phyloP scores from a whole-genome alignment of 2,113 vertebrate genomes.

The Aleadryas rufinucha region DNA sequence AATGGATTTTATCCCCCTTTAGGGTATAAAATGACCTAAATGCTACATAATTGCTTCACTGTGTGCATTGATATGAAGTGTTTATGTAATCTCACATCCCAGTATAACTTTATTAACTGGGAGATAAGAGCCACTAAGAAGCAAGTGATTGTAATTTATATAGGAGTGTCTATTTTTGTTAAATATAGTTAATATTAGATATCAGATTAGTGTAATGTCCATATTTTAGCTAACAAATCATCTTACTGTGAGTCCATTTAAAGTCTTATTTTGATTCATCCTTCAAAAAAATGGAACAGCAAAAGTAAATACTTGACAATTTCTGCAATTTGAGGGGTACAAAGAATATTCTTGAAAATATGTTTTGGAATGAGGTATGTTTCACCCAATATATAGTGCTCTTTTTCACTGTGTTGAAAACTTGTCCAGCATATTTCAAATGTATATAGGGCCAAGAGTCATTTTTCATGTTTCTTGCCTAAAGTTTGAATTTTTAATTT shows the following conservation, averaged over 20 bases:
- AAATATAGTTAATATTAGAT: not conserved
- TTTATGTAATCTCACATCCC: not conserved
- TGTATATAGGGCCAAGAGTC: rapidly evolving
- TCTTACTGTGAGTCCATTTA: not conserved
- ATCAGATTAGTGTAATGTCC: not conserved
- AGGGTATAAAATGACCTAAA: not conserved
- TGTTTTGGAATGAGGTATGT: not conserved
- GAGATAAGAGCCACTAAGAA: not conserved
- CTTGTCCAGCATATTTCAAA: not conserved
- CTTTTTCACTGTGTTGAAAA: not conserved
- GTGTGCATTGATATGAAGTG: not conserved
- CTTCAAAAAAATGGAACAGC: not conserved
- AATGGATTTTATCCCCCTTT: not conserved
- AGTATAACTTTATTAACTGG: not conserved
- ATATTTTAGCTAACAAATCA: not conserved
- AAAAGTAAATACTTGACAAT: not conserved
- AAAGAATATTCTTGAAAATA: not conserved
- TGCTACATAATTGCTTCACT: not conserved
- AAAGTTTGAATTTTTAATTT: not conserved
- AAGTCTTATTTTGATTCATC: not conserved
- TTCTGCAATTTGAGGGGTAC: not conserved
- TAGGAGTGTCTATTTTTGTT: not conserved
- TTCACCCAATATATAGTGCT: not conserved
- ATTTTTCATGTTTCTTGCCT: not conserved
- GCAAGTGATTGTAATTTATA: not conserved